Evolutionary conservation across 2,113 vertebrate genomes (phyloP).

Genomic region (Chroicocephalus ridibundus): DNA sequence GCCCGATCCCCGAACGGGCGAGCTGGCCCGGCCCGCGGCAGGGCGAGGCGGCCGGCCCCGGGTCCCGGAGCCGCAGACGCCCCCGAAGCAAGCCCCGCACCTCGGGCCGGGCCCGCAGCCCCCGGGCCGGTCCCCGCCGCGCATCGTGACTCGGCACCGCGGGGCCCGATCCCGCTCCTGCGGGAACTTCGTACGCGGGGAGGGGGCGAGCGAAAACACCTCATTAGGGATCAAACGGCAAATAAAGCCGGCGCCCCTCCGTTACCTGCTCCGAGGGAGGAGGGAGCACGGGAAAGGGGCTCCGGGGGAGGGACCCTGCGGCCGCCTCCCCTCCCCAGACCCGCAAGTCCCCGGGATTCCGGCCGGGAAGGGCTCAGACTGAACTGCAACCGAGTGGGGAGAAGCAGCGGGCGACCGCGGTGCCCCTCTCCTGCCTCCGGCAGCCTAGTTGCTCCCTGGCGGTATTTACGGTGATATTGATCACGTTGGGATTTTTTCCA

Average conservation of each 20-base stretch:
- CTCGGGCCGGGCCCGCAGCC: neutral
- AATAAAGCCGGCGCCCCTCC: neutral
- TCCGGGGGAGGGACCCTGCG: neutral
- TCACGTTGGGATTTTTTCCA: neutral
- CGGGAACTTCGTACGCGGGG: neutral
- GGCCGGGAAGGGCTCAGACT: neutral
- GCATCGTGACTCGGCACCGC: slow-evolving; percentile 40
- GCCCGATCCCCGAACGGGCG: neutral
- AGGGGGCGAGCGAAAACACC: neutral
- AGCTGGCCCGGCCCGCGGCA: neutral
- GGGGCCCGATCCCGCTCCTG: neutral
- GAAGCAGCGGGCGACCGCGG: neutral
- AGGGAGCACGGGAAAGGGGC: neutral
- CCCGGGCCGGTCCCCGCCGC: neutral
- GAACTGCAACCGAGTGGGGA: neutral
- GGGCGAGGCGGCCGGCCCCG: neutral
- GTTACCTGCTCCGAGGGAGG: neutral
- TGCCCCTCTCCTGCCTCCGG: neutral
- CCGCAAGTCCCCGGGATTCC: neutral
- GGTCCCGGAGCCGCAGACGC: neutral
- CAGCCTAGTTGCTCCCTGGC: neutral
- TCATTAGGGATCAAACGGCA: neutral
- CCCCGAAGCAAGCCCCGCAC: neutral
- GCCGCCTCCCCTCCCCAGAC: neutral
- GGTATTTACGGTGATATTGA: neutral